Evolutionary conservation across 2,888 invertebrate genomes (phyloP).

Genomic region (Caenorhabditis sp.): DNA sequence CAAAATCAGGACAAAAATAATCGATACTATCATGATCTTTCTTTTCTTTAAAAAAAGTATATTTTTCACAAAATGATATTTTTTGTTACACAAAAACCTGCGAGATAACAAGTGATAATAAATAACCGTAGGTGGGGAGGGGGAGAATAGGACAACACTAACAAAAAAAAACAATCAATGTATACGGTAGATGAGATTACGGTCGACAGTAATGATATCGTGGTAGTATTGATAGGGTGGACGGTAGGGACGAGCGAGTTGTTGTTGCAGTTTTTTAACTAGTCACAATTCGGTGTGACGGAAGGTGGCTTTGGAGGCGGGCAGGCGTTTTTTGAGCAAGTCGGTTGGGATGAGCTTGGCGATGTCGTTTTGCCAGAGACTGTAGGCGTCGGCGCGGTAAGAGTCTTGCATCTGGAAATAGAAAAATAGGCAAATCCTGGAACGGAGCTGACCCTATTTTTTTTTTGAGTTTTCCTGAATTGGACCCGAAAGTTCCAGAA

Average conservation of each 20-base stretch:
- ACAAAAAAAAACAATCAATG: neutral
- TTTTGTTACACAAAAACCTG: neutral
- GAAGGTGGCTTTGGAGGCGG: slow-evolving; percentile 47
- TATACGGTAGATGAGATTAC: neutral
- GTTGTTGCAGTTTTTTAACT: slow-evolving; percentile 10
- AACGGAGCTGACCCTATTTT: neutral
- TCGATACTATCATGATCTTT: neutral
- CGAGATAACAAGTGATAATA: neutral
- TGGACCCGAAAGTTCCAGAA: too few relatives aligned
- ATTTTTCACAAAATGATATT: neutral
- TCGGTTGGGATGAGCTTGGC: slow-evolving; percentile 39
- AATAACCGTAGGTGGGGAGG: neutral
- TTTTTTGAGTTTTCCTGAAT: neutral
- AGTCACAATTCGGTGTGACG: slow-evolving; percentile 52
- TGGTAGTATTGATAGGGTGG: slow-evolving; percentile 34
- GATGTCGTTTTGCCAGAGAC: slow-evolving; percentile 42
- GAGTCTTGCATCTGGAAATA: slow-evolving; percentile 13
- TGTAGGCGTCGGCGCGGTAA: slow-evolving; percentile 38
- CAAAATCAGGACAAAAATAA: neutral
- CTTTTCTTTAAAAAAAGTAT: too few relatives aligned
- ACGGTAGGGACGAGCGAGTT: slow-evolving; percentile 6
- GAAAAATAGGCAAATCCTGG: neutral
- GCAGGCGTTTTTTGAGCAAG: slow-evolving; percentile 42
- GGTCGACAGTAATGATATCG: slow-evolving; percentile 20
- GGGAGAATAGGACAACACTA: too few relatives aligned